Percentiles rank a stretch among this genome's conserved stretches.
phyloP scores from a whole-genome alignment of 2,888 invertebrate species.

The Meganola albula region DNA sequence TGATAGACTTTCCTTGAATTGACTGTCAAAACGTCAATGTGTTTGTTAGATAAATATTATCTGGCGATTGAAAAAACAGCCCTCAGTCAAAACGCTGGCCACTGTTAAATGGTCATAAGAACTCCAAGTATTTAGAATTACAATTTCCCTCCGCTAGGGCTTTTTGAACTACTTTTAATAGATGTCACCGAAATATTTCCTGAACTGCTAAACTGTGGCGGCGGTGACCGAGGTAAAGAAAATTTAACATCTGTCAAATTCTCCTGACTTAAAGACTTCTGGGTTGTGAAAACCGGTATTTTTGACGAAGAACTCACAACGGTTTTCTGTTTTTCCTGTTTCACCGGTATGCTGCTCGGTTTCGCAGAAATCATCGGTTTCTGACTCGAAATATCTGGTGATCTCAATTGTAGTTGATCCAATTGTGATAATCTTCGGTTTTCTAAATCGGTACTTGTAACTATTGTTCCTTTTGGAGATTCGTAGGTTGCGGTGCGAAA shows the following conservation, averaged over 20 bases:
- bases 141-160: conserved; percentile 70
- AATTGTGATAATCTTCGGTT: conserved; percentile 78
- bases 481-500: conserved; percentile 81
- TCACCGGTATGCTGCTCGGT: conserved; percentile 71
- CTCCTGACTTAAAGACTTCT: conserved; percentile 71
- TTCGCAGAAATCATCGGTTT: conserved; percentile 63
- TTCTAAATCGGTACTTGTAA: conserved; percentile 70
- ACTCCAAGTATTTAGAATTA: conserved; percentile 19
- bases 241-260: conserved; percentile 62
- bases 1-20: too few species aligned
- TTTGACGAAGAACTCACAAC: conserved; percentile 61
- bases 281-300: conserved; percentile 69
- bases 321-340: conserved; percentile 54
- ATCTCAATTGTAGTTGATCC: conserved; percentile 62
- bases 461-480: conserved; percentile 74
- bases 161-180: conserved; percentile 78
- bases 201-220: conserved; percentile 57
- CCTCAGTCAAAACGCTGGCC: too few species aligned
- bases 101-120: conserved; percentile 14
- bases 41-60: too few species aligned
- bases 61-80: too few species aligned
- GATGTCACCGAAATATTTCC: conserved; percentile 79
- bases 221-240: conserved; percentile 61
- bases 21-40: too few species aligned
- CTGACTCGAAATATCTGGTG: conserved; percentile 39